These are phyloP conservation scores for Bufo gargarizans DNA, from an alignment of 2,113 vertebrate genomes.

Conservation along the genomic window DNA sequence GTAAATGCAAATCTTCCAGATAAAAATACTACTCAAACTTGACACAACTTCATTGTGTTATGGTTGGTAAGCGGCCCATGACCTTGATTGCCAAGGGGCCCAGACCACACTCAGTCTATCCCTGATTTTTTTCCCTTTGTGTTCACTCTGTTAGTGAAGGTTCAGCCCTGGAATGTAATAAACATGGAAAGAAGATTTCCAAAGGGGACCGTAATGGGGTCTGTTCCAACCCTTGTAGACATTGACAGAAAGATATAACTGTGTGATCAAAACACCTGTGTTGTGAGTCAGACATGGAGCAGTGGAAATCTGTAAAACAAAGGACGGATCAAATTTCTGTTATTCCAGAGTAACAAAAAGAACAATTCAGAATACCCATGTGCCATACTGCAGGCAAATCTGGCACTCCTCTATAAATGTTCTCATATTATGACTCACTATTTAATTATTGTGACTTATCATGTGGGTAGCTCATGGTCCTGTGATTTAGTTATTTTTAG, in stretches of 20 bases:
- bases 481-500: no score
- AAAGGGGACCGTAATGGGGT: slow-evolving; percentile 1
- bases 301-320: slow-evolving; percentile 4
- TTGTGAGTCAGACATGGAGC: neutral
- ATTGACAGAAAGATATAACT: neutral
- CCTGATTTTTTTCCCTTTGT: neutral
- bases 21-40: neutral
- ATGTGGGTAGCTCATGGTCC: no score
- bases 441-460: neutral
- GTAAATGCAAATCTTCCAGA: neutral
- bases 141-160: neutral
- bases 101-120: neutral
- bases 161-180: neutral
- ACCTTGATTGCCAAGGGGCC: neutral
- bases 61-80: neutral
- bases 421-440: neutral
- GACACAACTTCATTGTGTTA: neutral
- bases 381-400: neutral
- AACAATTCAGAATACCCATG: neutral
- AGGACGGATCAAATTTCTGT: neutral
- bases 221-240: neutral
- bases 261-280: neutral
- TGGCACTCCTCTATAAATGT: neutral
- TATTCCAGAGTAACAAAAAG: neutral
- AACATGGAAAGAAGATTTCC: neutral